A percentile compares a stretch with the other conserved stretches of the same genome.
Conservation (phyloP, 2,888 invertebrate species). For the Epiblema foenella region DNA sequence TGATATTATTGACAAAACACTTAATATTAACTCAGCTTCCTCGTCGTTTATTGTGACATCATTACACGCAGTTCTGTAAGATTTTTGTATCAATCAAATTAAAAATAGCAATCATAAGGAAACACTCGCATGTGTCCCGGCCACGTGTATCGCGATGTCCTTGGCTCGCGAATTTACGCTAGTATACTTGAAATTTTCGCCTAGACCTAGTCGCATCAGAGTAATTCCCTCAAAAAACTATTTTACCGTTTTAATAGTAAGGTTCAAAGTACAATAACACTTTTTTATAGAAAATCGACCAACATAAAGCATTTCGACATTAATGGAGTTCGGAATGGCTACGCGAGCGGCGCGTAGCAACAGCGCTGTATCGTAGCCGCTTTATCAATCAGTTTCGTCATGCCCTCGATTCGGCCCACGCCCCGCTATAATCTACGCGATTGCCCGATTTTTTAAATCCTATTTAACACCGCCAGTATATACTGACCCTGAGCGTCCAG, state of each 20-base stretch:
- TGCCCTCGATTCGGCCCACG: slow-evolving; percentile 78
- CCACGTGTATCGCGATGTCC: slow-evolving; percentile 29
- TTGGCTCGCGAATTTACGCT: slow-evolving; percentile 32
- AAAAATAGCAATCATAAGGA: slow-evolving; percentile 22
- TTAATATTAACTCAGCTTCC: background rate
- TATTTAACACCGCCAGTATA: slow-evolving; percentile 56
- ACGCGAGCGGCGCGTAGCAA: slow-evolving; percentile 60
- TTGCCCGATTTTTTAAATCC: slow-evolving; percentile 78
- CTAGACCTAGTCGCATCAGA: no score
- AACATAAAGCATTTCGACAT: no score
- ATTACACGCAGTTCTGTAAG: background rate
- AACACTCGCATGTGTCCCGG: slow-evolving; percentile 15
- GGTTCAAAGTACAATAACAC: no score
- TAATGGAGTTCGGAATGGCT: slow-evolving; percentile 17
- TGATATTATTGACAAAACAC: background rate
- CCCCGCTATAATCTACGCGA: slow-evolving; percentile 73
- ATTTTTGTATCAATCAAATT: slow-evolving; percentile 15
- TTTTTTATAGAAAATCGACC: no score
- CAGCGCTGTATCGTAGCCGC: slow-evolving; percentile 66
- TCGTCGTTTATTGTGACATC: background rate
- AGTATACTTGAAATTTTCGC: background rate
- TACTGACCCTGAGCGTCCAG: slow-evolving; percentile 47
- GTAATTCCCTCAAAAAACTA: no score
- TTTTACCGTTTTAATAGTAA: no score
- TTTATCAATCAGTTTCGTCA: slow-evolving; percentile 82